Evolutionary conservation across 2,797 vertebrate species (phyloP).

Genomic region (Acanthurus lineatus): DNA sequence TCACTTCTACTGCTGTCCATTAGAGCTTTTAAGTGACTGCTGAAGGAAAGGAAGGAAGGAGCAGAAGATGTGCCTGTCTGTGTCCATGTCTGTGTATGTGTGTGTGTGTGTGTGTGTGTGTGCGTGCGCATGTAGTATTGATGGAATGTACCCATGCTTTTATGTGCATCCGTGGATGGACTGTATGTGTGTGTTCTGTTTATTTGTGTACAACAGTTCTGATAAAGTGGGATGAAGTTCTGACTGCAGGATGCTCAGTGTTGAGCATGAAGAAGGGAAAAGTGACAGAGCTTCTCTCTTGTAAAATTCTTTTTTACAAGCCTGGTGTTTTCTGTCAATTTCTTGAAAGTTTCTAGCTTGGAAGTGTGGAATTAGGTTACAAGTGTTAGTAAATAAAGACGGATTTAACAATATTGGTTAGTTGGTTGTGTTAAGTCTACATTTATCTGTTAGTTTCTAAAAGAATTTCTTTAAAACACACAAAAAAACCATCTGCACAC

Average conservation of each 20-base stretch:
- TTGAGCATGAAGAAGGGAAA: not conserved
- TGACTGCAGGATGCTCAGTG: not conserved
- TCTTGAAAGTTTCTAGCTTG: not conserved
- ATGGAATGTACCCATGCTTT: not conserved
- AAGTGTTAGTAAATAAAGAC: too few species aligned
- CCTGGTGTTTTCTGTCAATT: not conserved
- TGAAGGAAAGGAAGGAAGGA: slow-evolving; percentile 33
- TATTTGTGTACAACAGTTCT: not conserved
- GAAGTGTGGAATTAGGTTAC: not conserved
- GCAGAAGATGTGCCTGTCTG: slow-evolving; percentile 3
- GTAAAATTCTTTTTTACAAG: not conserved
- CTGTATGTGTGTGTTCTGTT: not conserved
- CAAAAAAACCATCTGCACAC: not conserved
- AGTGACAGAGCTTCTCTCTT: not conserved
- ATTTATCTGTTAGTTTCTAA: not conserved
- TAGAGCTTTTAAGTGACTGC: slow-evolving; percentile 57
- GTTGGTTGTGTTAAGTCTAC: not conserved
- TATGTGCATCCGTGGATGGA: not conserved
- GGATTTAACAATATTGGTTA: not conserved
- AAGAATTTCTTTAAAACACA: not conserved
- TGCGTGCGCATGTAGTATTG: not conserved
- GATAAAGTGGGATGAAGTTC: not conserved
- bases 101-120: not conserved
- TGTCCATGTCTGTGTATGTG: not conserved
- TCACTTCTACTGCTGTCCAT: slow-evolving; percentile 53